Evolutionary conservation across 2,113 vertebrate genomes (phyloP).

Genomic region (Sylvietta virens): DNA sequence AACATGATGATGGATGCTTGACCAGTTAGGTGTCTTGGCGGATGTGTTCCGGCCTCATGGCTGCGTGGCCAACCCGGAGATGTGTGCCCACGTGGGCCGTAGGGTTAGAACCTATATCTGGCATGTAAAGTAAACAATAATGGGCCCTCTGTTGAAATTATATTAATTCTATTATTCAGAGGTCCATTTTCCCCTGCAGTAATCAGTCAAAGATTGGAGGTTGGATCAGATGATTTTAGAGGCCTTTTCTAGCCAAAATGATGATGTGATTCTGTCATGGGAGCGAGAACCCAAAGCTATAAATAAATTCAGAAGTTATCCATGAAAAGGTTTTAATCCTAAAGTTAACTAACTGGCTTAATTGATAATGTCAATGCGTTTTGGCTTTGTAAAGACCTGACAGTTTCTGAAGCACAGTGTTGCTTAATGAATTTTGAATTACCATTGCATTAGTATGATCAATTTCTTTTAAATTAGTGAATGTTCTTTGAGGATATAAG

Average conservation of each 20-base stretch:
- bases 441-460: neutral
- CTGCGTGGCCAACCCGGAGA: too few relatives aligned
- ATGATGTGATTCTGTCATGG: neutral
- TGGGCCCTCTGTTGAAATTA: too few relatives aligned
- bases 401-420: neutral
- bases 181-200: too few relatives aligned
- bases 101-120: too few relatives aligned
- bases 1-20: too few relatives aligned
- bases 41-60: too few relatives aligned
- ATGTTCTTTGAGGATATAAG: neutral
- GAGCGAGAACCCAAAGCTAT: neutral
- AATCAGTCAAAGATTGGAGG: neutral
- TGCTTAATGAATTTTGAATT: neutral
- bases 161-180: too few relatives aligned
- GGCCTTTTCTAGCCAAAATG: neutral
- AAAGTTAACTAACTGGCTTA: neutral
- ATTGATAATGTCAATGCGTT: neutral
- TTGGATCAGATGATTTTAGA: neutral
- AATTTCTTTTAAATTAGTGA: neutral
- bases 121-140: too few relatives aligned
- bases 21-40: too few relatives aligned
- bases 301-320: slow-evolving; percentile 25
- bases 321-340: slow-evolving; percentile 6
- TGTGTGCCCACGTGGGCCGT: too few relatives aligned
- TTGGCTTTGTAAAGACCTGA: neutral